Conservation (phyloP, 2,888 invertebrate species). For the Drosophila bunnanda region DNA sequence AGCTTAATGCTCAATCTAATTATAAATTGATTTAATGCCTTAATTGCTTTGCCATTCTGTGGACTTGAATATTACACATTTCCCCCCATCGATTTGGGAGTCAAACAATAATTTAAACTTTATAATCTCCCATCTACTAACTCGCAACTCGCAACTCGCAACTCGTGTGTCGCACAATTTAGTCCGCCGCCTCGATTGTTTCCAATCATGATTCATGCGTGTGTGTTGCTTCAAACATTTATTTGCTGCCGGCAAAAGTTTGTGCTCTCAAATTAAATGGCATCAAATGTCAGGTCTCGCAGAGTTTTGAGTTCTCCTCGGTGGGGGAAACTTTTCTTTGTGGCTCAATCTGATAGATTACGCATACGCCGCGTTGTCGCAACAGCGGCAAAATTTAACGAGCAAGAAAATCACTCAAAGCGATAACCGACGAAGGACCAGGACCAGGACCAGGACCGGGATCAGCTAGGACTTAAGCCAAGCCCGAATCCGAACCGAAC, state of each 20-base stretch:
- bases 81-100: neutral
- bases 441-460: constrained; percentile 5
- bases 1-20: too few species aligned
- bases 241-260: constrained; percentile 29
- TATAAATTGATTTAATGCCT: too few species aligned
- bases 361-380: constrained; percentile 70
- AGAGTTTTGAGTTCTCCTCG: neutral
- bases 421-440: constrained; percentile 12
- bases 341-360: constrained; percentile 67
- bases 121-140: neutral
- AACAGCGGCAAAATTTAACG: constrained; percentile 65
- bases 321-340: constrained; percentile 34
- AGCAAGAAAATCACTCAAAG: constrained; percentile 71
- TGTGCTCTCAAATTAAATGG: constrained; percentile 39
- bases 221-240: constrained; percentile 11
- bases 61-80: neutral
- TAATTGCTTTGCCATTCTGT: neutral
- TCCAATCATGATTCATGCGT: constrained; percentile 24
- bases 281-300: constrained; percentile 25
- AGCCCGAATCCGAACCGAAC: constrained; percentile 12
- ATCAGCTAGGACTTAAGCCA: constrained; percentile 24
- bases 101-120: constrained; percentile 3
- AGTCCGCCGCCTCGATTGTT: constrained; percentile 21
- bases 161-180: constrained; percentile 16
- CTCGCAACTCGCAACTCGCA: neutral